Evolutionary conservation across 1,140 invertebrate species (phyloP).

Genomic region (Popillia japonica): DNA sequence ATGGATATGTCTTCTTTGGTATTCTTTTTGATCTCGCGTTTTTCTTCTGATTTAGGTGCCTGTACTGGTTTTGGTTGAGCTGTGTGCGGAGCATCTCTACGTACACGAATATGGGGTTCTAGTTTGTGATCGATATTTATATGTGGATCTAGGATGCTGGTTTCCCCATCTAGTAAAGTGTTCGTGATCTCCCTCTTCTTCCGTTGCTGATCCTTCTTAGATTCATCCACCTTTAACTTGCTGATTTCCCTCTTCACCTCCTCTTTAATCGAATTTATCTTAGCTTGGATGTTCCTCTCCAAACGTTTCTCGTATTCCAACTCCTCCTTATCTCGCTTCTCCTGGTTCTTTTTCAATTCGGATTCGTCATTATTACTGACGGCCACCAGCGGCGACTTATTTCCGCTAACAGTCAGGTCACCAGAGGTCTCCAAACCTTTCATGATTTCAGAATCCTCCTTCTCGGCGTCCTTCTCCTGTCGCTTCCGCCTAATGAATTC

Average conservation of each 20-base stretch:
- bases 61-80: not conserved
- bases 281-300: constrained; percentile 52
- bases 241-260: constrained; percentile 56
- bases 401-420: constrained; percentile 50
- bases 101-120: constrained; percentile 47
- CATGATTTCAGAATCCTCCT: constrained; percentile 47
- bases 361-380: constrained; percentile 32
- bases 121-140: constrained; percentile 46
- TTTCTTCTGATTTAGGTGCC: not conserved
- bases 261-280: constrained; percentile 56
- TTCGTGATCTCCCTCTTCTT: constrained; percentile 48
- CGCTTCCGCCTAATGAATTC: constrained; percentile 45
- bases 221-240: constrained; percentile 3
- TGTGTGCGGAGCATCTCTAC: constrained; percentile 37
- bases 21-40: not conserved
- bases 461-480: constrained; percentile 34
- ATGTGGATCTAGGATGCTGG: constrained; percentile 49
- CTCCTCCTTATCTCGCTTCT: constrained; percentile 43
- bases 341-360: constrained; percentile 41
- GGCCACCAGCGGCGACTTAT: constrained; percentile 50
- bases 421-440: constrained; percentile 48
- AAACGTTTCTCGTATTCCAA: constrained; percentile 50
- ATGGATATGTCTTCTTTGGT: not conserved
- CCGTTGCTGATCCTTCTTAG: constrained; percentile 39
- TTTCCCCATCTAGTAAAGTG: constrained; percentile 52